Percentiles rank a stretch among this genome's conserved stretches.
These are phyloP conservation scores for Passer domesticus DNA, from an alignment of 2,113 vertebrate species.

Conservation along the genomic window DNA sequence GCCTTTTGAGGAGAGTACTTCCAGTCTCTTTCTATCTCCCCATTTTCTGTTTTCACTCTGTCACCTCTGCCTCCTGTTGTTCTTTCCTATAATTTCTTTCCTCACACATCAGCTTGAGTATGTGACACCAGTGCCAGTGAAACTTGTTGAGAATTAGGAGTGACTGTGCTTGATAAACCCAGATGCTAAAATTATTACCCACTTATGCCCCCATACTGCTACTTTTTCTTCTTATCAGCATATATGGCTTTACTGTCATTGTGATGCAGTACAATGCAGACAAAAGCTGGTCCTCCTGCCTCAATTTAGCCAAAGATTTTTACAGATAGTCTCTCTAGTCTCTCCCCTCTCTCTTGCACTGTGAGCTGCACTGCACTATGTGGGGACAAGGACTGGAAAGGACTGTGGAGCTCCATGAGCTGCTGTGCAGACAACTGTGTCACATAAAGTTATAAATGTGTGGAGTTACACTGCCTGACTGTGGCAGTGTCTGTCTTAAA, in stretches of 20 bases:
- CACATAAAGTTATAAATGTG: background rate
- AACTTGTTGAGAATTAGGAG: background rate
- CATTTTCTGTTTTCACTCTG: background rate
- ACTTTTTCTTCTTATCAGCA: background rate
- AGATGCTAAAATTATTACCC: background rate
- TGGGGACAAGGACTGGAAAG: background rate
- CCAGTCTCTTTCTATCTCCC: background rate
- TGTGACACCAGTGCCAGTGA: background rate
- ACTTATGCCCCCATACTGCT: background rate
- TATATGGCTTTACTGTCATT: background rate
- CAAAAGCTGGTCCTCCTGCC: background rate
- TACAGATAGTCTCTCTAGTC: background rate
- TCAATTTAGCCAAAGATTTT: background rate
- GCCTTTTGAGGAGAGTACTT: background rate
- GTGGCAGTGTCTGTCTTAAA: background rate
- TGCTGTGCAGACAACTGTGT: accelerated
- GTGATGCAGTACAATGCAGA: background rate
- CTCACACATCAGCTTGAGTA: background rate
- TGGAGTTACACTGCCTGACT: background rate
- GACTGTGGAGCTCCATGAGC: too few relatives aligned
- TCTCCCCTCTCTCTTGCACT: background rate
- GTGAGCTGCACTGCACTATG: background rate
- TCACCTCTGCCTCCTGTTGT: background rate
- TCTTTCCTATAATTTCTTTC: background rate
- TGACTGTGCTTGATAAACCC: background rate